Base-by-base conservation (phyloP, 2,888 invertebrate genomes). In the Palloptera scutellata region DNA sequence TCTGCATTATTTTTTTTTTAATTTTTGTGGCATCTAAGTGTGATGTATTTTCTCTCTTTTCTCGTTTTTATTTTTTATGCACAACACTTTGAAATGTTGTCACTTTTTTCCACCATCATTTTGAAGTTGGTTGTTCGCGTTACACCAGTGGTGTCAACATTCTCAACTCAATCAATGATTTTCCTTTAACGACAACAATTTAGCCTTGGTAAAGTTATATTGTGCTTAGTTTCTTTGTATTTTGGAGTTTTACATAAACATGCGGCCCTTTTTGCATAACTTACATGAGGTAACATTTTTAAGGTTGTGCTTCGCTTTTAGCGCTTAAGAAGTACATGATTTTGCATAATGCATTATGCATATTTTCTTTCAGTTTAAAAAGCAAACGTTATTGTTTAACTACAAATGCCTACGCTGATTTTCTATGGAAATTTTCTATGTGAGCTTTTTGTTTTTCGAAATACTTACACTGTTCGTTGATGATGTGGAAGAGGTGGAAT, bases 291-390 rank as follows among this genome's bases (percentile, higher is more conserved):
- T 30, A n/a, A n/a, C n/a, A n/a, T n/a, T n/a, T n/a, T n/a, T n/a
- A 30, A 30, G 30, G 30, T 57, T 57, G 41, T 20, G 40, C 8
- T 30, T 20, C 15, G 19, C 19, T 52, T 58, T 64, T 59, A 51
- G 52, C 41, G 43, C 19, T 61, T 62, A 41, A n/a, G 30, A 30
- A 30, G 59, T 74, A 79, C 78, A 78, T 78, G 78, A 78, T 80
- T 80, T 76, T 78, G 78, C 78, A 78, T 78, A 78, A 78, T 80
- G 78, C 74, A 77, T 80, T 79, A 79, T 43, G 51, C 48, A n/a
- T 5, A 48, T 48, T 48, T 48, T 48, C 13, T 48, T n/a, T 48
- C 48, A 48, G 13, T 48, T 13, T 48, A 11, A 8, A 48, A 48
- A n/a, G 48, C 15, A 11, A 48, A 48, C 5, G 48, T 48, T 15